phyloP scores from a whole-genome alignment of 1,140 invertebrate genomes.

The Drosophila melanogaster region DNA sequence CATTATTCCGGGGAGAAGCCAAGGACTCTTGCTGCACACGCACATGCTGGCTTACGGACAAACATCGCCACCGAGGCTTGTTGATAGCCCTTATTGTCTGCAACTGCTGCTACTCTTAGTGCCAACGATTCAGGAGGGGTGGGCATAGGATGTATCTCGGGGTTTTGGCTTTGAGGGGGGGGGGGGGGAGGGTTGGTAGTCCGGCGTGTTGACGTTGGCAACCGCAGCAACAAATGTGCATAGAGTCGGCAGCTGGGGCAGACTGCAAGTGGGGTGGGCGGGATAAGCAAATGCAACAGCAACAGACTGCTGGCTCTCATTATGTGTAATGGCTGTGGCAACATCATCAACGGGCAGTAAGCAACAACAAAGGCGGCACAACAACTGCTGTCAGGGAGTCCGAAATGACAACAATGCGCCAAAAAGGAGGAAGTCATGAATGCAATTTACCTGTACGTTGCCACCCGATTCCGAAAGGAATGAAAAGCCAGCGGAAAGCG shows the following conservation, averaged over 20 bases:
- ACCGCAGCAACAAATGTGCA: conserved; percentile 77
- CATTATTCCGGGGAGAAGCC: conserved; percentile 39
- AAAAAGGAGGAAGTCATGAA: conserved; percentile 71
- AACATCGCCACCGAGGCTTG: conserved; percentile 33
- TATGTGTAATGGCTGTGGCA: conserved; percentile 76
- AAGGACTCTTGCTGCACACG: conserved; percentile 9
- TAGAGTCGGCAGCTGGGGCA: conserved; percentile 29
- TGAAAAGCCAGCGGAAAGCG: conserved; percentile 25
- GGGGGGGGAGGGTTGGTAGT: neutral
- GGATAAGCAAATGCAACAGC: conserved; percentile 43
- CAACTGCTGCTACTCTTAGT: conserved; percentile 74
- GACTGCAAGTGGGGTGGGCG: neutral
- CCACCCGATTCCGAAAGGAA: conserved; percentile 18
- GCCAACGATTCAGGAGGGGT: conserved; percentile 54
- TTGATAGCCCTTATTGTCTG: conserved; percentile 75
- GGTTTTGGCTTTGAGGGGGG: too few species aligned
- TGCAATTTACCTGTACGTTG: conserved; percentile 75
- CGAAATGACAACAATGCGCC: conserved; percentile 63
- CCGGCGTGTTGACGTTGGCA: conserved; percentile 58
- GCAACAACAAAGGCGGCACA: conserved; percentile 38
- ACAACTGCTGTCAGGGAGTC: conserved; percentile 34
- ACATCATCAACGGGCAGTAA: conserved; percentile 62
- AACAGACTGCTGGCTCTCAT: conserved; percentile 65
- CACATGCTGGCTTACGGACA: conserved; percentile 26
- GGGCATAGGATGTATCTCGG: neutral